Evolutionary conservation across 1,140 invertebrate genomes (phyloP).

Genomic region (Drosophila suzukii): DNA sequence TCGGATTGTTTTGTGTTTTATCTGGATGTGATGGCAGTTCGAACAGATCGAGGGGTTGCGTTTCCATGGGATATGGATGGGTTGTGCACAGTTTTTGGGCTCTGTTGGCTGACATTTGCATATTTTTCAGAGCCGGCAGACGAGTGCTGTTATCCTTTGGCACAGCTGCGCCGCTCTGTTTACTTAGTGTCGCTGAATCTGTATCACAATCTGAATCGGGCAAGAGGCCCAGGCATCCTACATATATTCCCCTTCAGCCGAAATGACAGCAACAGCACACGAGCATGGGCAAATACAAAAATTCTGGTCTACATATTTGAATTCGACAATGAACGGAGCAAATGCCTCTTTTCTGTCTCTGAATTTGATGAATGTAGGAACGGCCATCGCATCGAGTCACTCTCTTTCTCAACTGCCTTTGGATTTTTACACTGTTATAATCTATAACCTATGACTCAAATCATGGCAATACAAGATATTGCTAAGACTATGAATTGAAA

Average conservation of each 20-base stretch:
- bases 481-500: too few relatives aligned
- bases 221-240: constrained; percentile 1
- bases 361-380: constrained; percentile 67
- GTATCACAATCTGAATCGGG: constrained; percentile 37
- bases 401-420: constrained; percentile 9
- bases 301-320: constrained; percentile 63
- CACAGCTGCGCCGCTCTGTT: constrained; percentile 73
- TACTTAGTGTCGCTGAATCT: constrained; percentile 80
- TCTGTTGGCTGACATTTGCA: constrained; percentile 59
- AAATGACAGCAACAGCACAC: constrained; percentile 19
- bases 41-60: constrained; percentile 11
- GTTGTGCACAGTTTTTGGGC: neutral
- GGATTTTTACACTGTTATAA: constrained; percentile 1
- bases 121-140: constrained; percentile 66
- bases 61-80: neutral
- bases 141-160: constrained; percentile 67
- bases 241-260: constrained; percentile 1
- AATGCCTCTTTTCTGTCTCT: constrained; percentile 33
- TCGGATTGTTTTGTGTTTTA: constrained; percentile 77
- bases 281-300: constrained; percentile 59
- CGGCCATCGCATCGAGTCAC: constrained; percentile 28
- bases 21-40: constrained; percentile 67
- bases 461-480: too few relatives aligned
- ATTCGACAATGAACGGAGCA: constrained; percentile 54
- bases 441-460: neutral